These are phyloP conservation scores for Chlorodrepanis virens DNA, from an alignment of 2,113 vertebrate species.

Conservation along the genomic window DNA sequence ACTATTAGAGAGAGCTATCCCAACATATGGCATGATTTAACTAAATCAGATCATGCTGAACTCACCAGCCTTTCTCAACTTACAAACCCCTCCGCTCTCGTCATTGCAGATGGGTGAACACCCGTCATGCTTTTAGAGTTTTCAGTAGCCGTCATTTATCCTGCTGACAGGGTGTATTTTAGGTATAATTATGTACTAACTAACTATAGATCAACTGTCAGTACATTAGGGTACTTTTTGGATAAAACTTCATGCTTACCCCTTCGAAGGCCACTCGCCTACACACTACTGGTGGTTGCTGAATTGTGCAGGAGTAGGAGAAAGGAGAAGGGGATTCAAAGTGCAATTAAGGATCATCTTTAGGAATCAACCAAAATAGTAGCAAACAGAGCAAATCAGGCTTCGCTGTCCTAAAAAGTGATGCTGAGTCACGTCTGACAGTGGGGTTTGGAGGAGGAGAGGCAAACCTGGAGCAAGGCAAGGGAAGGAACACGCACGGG, in stretches of 20 bases:
- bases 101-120: constrained; percentile 62
- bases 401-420: background rate
- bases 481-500: background rate
- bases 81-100: constrained; percentile 49
- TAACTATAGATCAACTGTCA: constrained; percentile 68
- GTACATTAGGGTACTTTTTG: constrained; percentile 47
- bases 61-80: constrained; percentile 52
- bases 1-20: constrained; percentile 39
- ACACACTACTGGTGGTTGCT: constrained; percentile 6
- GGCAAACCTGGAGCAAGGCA: background rate
- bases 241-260: constrained; percentile 54
- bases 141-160: constrained; percentile 64
- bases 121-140: constrained; percentile 54
- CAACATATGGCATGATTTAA: constrained; percentile 49
- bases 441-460: background rate
- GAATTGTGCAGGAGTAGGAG: background rate
- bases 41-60: constrained; percentile 39
- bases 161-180: constrained; percentile 63
- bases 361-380: background rate
- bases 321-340: background rate
- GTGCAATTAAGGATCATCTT: background rate
- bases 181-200: constrained; percentile 67
- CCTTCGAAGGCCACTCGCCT: constrained; percentile 42
- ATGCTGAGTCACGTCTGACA: constrained; percentile 5
- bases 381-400: background rate